Conservation (phyloP, 2,888 invertebrate genomes). For the Mesorhabditis spiculigera region DNA sequence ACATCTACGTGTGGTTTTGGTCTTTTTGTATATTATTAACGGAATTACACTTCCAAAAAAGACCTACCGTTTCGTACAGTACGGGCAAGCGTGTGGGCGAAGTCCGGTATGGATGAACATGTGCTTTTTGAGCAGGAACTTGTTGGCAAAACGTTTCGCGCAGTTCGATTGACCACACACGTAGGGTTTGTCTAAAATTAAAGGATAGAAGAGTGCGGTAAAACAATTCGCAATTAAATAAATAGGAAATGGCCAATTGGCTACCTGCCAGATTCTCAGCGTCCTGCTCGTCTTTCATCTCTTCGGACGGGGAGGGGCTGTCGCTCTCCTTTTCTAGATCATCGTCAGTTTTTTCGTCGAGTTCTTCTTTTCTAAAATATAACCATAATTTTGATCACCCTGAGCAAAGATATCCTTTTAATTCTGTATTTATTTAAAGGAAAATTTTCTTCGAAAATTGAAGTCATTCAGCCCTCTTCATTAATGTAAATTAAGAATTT, state of each 20-base stretch:
- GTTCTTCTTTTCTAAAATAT: neutral
- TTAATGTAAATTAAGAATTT: too few relatives aligned
- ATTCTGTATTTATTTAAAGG: too few relatives aligned
- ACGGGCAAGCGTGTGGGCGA: conserved; percentile 56
- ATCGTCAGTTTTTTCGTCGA: conserved; percentile 12
- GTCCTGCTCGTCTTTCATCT: conserved; percentile 17
- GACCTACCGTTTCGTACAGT: conserved; percentile 52
- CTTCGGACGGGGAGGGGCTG: conserved; percentile 22
- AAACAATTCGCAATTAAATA: too few relatives aligned
- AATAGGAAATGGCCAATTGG: too few relatives aligned
- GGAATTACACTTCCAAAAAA: too few relatives aligned
- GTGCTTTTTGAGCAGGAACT: conserved; percentile 58
- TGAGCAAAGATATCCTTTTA: too few relatives aligned
- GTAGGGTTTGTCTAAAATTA: conserved; percentile 51
- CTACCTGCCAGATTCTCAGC: conserved; percentile 14
- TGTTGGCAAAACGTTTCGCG: conserved; percentile 56
- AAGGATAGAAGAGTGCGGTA: too few relatives aligned
- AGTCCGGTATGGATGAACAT: conserved; percentile 58
- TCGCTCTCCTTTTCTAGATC: conserved; percentile 16
- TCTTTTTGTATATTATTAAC: too few relatives aligned
- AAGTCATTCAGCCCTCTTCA: too few relatives aligned
- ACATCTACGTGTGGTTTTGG: too few relatives aligned
- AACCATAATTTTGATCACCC: too few relatives aligned
- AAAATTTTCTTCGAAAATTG: too few relatives aligned
- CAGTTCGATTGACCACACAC: conserved; percentile 52